Conservation (phyloP, 2,888 invertebrate species). For the Phania funesta region DNA sequence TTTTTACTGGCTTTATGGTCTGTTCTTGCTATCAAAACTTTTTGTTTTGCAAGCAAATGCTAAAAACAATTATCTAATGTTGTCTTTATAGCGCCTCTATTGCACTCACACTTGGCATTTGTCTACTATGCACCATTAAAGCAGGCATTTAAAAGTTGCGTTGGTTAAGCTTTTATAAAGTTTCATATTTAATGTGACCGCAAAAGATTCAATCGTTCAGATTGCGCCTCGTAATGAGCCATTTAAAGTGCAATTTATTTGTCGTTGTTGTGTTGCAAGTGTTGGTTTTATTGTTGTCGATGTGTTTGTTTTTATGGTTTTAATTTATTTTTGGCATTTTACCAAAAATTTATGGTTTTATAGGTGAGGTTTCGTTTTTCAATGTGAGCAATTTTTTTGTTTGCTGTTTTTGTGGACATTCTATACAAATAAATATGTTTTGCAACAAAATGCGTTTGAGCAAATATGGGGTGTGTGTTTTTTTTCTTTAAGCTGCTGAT, state of each 20-base stretch:
- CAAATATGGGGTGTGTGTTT: not conserved
- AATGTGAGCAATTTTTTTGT: not conserved
- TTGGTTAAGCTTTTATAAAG: constrained; percentile 61
- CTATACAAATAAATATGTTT: not conserved
- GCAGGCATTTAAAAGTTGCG: constrained; percentile 36
- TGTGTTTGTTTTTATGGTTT: constrained; percentile 39
- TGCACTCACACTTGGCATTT: not conserved
- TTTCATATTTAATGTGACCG: constrained; percentile 66
- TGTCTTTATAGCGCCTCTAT: not conserved
- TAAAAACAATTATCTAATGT: constrained; percentile 47
- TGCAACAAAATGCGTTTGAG: not conserved
- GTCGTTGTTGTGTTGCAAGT: constrained; percentile 31
- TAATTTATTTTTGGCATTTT: constrained; percentile 67
- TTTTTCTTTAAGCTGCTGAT: too few relatives aligned
- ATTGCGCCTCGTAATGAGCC: constrained; percentile 65
- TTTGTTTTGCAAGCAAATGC: not conserved
- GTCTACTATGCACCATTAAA: not conserved
- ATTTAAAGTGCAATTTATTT: constrained; percentile 66
- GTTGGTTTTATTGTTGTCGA: constrained; percentile 11
- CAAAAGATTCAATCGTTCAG: constrained; percentile 66
- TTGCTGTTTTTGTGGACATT: not conserved
- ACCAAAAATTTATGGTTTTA: constrained; percentile 65
- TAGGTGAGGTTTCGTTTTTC: constrained; percentile 58
- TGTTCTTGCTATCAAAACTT: not conserved
- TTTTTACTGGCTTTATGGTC: not conserved